Base-by-base conservation (phyloP, 2,113 vertebrate species). In the Corvus cornix region DNA sequence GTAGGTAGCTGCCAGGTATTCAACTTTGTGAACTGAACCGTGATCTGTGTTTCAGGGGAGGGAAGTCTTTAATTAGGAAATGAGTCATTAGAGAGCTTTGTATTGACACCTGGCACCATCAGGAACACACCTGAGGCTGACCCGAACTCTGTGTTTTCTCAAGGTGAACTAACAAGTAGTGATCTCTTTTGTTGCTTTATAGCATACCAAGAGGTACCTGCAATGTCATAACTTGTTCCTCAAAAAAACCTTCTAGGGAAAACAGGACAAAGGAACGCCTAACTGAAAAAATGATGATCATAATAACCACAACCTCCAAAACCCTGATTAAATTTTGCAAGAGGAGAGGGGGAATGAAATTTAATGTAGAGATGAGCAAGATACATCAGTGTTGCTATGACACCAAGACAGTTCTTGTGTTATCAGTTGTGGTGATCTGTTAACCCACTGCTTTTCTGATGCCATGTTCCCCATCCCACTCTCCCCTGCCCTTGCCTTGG, bases 41-140 rank as follows among this genome's bases (percentile, higher is more conserved):
- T 49, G 26, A 63, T n/a, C 59, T 56, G 31, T 77, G 33, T 94
- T 93, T 78, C 11, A 76, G 44, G 37, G 24, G 24, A 95, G 18
- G 27, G 33, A 93, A 84, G 35, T 3, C 17, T 95, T 88, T 95
- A 95, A 89, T 91, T 88, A 80, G 17, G n/a, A 89, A 93, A 93
- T 44, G 48, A 82, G 46, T 85, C 69, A 80, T 92, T 85, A 66
- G 58, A 53, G 59, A 88, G 62, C 11, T 89, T 66, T 73, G 43
- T 87, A 4, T 53, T 81, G 67, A 84, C 78, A 74, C 48, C 37
- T 88, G 64, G n/a, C 27, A 85, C 48, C 56, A 66, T n/a, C 41
- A 62, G 59, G 6, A 83, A 33, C 48, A 60, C 14, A 80, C 39
- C 82, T 83, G 78, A 85, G 66, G 28, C 23, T 91, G 67, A 64